Evolutionary conservation across 2,797 vertebrate genomes (phyloP).

Genomic region (Anguilla megastoma): DNA sequence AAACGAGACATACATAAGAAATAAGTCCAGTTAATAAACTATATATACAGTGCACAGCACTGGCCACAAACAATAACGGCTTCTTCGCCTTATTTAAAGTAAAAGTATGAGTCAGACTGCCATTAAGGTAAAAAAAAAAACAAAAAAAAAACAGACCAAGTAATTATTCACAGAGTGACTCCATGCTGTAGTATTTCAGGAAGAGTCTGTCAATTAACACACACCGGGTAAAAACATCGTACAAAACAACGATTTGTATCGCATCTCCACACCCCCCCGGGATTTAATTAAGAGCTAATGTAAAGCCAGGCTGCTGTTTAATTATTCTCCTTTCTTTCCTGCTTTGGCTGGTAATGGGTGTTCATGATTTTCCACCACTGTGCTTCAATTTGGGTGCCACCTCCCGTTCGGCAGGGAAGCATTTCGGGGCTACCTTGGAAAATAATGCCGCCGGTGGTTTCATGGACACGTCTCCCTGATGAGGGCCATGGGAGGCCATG

Average conservation of each 20-base stretch:
- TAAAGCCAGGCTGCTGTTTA: not conserved
- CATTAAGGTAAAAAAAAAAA: not conserved
- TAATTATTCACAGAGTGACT: not conserved
- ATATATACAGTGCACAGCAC: not conserved
- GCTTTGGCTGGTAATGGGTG: not conserved
- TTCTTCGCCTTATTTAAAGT: not conserved
- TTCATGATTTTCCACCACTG: not conserved
- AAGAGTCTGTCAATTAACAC: not conserved
- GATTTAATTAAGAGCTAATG: constrained; percentile 4
- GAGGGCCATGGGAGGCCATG: too few species aligned
- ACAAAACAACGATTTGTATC: constrained; percentile 7
- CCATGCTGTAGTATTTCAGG: not conserved
- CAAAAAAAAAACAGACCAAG: not conserved
- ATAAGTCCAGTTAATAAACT: too few species aligned
- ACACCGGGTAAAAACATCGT: not conserved
- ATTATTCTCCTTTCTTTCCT: not conserved
- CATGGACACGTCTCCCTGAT: not conserved
- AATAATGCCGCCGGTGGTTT: not conserved
- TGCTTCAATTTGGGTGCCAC: not conserved
- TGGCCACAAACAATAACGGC: not conserved
- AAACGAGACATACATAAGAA: too few species aligned
- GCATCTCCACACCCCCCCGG: not conserved
- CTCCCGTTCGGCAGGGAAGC: not conserved
- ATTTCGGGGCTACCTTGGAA: not conserved
- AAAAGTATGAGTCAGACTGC: not conserved